phyloP scores from a whole-genome alignment of 2,113 vertebrate genomes.

The Erythrocercus mccallii region DNA sequence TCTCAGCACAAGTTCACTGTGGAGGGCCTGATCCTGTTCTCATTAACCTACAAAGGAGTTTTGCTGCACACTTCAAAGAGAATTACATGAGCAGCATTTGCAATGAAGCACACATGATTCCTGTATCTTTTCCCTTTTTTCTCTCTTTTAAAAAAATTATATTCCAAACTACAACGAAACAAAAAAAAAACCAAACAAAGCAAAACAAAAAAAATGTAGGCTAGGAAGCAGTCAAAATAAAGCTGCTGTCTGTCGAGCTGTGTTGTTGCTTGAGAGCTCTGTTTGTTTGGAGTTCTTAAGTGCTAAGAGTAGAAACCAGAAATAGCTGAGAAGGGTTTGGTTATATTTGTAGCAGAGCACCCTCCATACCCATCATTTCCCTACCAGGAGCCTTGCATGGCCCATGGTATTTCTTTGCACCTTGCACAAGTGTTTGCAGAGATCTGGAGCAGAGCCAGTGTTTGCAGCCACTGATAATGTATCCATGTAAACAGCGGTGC shows the following conservation, averaged over 20 bases:
- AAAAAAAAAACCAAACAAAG: too few species aligned
- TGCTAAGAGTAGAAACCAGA: not conserved
- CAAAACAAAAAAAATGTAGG: not conserved
- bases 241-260: not conserved
- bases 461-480: not conserved
- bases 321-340: not conserved
- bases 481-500: not conserved
- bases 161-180: not conserved
- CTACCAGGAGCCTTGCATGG: fast-evolving
- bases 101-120: not conserved
- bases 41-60: slow-evolving; percentile 48
- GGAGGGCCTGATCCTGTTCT: slow-evolving; percentile 40
- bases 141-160: not conserved
- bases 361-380: not conserved
- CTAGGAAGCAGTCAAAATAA: not conserved
- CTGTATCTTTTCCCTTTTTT: not conserved
- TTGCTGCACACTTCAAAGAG: slow-evolving; percentile 31
- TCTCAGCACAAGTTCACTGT: not conserved
- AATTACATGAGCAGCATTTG: slow-evolving; percentile 28
- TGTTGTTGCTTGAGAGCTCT: not conserved
- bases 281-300: not conserved
- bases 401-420: not conserved
- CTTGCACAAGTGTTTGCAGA: not conserved
- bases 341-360: not conserved
- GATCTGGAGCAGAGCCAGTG: not conserved